Conservation (phyloP, 2,113 vertebrate genomes). For the Halcyon senegalensis region DNA sequence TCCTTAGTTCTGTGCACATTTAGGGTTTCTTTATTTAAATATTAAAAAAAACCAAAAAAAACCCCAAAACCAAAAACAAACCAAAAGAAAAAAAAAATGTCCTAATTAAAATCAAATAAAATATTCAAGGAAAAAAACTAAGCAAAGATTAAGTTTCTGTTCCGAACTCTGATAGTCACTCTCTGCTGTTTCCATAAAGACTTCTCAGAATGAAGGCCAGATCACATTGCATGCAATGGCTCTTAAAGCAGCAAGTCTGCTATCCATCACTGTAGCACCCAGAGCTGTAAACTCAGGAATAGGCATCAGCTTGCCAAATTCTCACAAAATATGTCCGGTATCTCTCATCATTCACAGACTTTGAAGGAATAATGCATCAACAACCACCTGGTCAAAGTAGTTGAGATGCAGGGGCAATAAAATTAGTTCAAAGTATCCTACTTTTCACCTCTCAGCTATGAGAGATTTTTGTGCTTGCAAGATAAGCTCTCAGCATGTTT, state of each 20-base stretch:
- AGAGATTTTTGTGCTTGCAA: background rate
- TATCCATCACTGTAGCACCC: slow-evolving; percentile 18
- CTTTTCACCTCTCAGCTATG: background rate
- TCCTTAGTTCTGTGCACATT: background rate
- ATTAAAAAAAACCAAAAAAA: background rate
- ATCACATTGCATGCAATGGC: background rate
- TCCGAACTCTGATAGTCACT: background rate
- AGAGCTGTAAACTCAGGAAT: slow-evolving; percentile 8
- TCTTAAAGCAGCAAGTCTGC: background rate
- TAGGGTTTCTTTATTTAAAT: background rate
- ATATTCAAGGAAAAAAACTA: background rate
- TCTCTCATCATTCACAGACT: slow-evolving; percentile 6
- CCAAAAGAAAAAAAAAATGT: background rate
- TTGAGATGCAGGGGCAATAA: background rate
- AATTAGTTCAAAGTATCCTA: background rate
- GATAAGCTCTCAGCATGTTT: background rate
- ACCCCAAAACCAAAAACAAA: background rate
- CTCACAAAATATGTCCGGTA: slow-evolving; percentile 23
- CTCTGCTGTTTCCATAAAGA: background rate
- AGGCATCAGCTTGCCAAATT: slow-evolving; percentile 33
- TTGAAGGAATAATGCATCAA: slow-evolving; percentile 18
- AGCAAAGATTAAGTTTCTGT: background rate
- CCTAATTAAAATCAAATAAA: background rate
- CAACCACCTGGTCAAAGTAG: background rate
- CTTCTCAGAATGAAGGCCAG: background rate